Evolutionary conservation across 1,140 invertebrate species (phyloP), one percentile per base, ranked within the genome.

Genomic region (Drosophila sulfurigaster): DNA sequence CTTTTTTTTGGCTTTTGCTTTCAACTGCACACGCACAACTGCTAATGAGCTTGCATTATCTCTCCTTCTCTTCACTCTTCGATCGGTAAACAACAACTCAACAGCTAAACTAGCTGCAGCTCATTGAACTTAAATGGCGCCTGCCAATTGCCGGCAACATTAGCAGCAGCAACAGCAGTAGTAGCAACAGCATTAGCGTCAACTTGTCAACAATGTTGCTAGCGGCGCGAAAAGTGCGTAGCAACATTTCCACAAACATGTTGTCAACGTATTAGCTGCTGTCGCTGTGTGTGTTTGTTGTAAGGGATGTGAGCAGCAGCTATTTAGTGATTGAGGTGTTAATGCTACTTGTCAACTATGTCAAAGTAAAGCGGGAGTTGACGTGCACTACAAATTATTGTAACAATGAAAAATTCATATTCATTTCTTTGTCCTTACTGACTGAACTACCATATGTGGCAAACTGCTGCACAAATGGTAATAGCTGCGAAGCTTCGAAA

Each of bases 91-190:
- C 35, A 77, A 62, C 35, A 58, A 51, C 46, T 25, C 32, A 76
- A 76, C 65, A 62, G 13, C 28, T 7, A 16, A n/a, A 30, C 59
- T 48, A 64, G 56, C 52, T 71, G 62, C 62, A 64, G 81, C 76
- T 54, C 81, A 82, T 82, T 82, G 81, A 82, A 82, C 81, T 85
- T 81, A 64, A 74, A 62, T 25, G 20, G 46, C 28, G 48, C 43
- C 28, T 11, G 41, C 5, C 1, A 35, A 20, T 43, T 63, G 16
- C 13, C 49, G 49, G 60, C 48, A 76, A 52, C 45, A 16, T 35
- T 10, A 58, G 20, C 65, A 67, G 10, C n/a, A 58, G 15, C n/a
- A 58, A 15, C 65, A 67, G 10, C n/a, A 59, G 16, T 62, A 67
- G n/a, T 7, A 59, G 15, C 65, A 54, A 10, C 5, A 59, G 20